These are phyloP conservation scores for Alectoris magna DNA, from an alignment of 2,797 vertebrate species.

Conservation along the genomic window DNA sequence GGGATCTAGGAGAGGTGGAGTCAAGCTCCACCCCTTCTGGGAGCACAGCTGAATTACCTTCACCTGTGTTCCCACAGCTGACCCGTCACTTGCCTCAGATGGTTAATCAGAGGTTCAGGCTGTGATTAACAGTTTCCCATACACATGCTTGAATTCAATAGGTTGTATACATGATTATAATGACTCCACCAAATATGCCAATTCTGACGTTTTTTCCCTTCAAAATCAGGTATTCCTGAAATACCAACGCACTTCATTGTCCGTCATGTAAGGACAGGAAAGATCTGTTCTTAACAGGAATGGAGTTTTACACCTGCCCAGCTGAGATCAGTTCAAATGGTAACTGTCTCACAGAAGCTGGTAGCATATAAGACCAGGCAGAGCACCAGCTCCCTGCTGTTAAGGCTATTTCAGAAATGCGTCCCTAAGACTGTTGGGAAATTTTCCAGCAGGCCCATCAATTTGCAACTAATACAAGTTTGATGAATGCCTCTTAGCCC, in stretches of 20 bases:
- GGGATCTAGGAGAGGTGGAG: too few relatives aligned
- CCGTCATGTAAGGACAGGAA: background rate
- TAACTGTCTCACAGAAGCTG: conserved; percentile 49
- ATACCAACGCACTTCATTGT: background rate
- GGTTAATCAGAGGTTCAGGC: too few relatives aligned
- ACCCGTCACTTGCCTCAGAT: too few relatives aligned
- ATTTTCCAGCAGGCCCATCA: conserved; percentile 42
- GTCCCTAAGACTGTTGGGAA: conserved; percentile 22
- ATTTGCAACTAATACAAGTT: conserved; percentile 34
- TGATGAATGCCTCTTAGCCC: conserved; percentile 45
- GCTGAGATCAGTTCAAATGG: background rate
- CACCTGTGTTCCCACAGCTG: too few relatives aligned
- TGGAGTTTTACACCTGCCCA: conserved; percentile 15
- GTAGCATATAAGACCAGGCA: background rate
- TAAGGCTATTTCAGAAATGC: conserved; percentile 23
- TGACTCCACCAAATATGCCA: background rate
- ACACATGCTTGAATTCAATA: background rate
- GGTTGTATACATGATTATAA: background rate
- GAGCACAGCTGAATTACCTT: too few relatives aligned
- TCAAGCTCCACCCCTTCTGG: too few relatives aligned
- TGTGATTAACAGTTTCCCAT: too few relatives aligned
- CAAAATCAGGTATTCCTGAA: background rate
- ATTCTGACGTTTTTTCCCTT: background rate
- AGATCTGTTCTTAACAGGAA: conserved; percentile 3
- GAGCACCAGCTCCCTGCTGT: conserved; percentile 18